Evolutionary conservation across 1,140 invertebrate species (phyloP), one percentile per base, ranked within the genome.

Genomic region (Drosophila serrata): DNA sequence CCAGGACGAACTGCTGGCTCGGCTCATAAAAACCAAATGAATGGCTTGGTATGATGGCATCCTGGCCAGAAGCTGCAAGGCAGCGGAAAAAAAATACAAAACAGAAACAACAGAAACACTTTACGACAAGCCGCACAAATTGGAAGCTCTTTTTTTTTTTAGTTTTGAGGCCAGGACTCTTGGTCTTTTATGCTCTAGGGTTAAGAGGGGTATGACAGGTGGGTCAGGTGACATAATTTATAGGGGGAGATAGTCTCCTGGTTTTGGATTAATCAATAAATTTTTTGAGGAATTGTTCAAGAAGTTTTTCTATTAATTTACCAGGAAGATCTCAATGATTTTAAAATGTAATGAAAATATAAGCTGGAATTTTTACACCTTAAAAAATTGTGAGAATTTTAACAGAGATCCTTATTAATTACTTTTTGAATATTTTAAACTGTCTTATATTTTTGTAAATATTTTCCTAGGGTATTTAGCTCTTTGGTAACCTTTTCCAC

Each of bases 111-210:
- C 64, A 65, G 67, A 90, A 88, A 90, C 69, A 90, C 81, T 90
- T 90, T 90, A 90, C 85, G 85, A 90, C 85, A 90, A 90, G 86
- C 85, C 85, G 58, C 85, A 90, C 85, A 90, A 90, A 90, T 90
- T 90, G 85, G 81, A 90, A 48, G 81, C 78, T 58, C 70, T 80
- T 65, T 56, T 79, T 81, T 84, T 84, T 81, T 84, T 27, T n/a
- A n/a, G n/a, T 48, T 22, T 24, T 69, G 58, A 62, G 57, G 6
- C 35, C 64, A 57, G 68, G 40, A 58, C 68, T 70, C 51, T 48
- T 46, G 49, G 64, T 29, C 12, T 48, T 49, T 43, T 43, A 29
- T n/a, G 13, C 17, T 24, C 6, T 27, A 7, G 15, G 33, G 9
- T 35, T 35, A 8, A 27, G 2, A 33, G 49, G 42, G 65, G 64